Evolutionary conservation across 2,113 vertebrate genomes (phyloP).

Genomic region (Todiramphus chloris): DNA sequence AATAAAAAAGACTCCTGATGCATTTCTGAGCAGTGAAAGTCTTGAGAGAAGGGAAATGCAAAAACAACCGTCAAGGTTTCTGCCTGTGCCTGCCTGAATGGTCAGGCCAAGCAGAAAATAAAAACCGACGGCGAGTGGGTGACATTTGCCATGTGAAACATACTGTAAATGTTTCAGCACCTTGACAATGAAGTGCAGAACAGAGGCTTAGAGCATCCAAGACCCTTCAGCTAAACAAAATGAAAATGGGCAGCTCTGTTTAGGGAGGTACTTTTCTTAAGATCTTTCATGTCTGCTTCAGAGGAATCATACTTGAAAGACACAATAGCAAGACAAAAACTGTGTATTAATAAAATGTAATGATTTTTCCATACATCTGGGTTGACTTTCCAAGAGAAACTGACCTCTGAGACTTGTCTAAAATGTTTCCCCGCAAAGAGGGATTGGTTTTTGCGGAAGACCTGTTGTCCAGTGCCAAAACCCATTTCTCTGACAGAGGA

Average conservation of each 20-base stretch:
- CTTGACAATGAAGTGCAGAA: not conserved
- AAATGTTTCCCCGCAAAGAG: not conserved
- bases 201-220: constrained; percentile 1
- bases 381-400: not conserved
- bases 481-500: not conserved
- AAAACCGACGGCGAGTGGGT: not conserved
- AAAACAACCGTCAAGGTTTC: not conserved
- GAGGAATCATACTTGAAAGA: not conserved
- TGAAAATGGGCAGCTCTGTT: constrained; percentile 16
- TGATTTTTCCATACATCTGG: not conserved
- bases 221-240: constrained; percentile 44
- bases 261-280: not conserved
- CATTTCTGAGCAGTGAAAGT: constrained; percentile 20
- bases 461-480: not conserved
- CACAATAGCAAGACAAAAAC: not conserved
- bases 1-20: not conserved
- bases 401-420: not conserved
- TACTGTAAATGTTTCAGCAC: constrained; percentile 56
- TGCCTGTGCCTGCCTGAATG: not conserved
- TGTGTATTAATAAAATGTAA: not conserved
- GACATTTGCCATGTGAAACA: not conserved
- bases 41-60: constrained; percentile 13
- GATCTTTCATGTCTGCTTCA: not conserved
- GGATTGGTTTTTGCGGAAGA: not conserved
- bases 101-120: not conserved